phyloP scores from a whole-genome alignment of 2,888 invertebrate species.

The Eremobia ochroleuca region DNA sequence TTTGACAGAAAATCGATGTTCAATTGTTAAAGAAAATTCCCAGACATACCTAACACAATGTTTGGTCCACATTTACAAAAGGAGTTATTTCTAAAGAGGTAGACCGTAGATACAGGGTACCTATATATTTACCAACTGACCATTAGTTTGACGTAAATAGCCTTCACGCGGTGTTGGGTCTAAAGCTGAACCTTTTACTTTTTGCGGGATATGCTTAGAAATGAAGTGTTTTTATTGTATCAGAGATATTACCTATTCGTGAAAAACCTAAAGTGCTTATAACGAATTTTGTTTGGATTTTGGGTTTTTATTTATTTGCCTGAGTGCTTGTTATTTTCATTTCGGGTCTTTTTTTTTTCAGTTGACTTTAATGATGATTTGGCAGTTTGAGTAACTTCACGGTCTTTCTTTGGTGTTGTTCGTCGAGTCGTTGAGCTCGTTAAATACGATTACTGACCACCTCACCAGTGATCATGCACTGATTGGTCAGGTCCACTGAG shows the following conservation, averaged over 20 bases:
- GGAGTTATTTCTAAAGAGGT: conserved; percentile 43
- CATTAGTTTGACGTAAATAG: conserved; percentile 44
- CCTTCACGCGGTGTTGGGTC: conserved; percentile 31
- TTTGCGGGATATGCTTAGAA: conserved; percentile 17
- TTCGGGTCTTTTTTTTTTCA: neutral
- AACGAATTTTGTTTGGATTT: neutral
- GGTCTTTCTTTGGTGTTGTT: neutral
- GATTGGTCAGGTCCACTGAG: neutral
- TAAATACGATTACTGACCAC: neutral
- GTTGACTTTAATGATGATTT: neutral
- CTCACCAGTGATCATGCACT: neutral
- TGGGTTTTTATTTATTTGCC: neutral
- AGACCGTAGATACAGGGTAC: neutral
- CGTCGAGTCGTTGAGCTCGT: neutral
- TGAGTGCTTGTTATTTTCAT: neutral
- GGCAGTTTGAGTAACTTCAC: neutral
- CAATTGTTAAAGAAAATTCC: conserved; percentile 36
- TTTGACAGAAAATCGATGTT: conserved; percentile 39
- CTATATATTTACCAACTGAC: conserved; percentile 14
- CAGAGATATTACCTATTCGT: neutral
- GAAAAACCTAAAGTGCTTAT: neutral
- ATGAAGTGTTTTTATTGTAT: neutral
- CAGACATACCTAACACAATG: conserved; percentile 21
- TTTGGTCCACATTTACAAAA: conserved; percentile 27
- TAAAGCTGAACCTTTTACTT: conserved; percentile 22